phyloP scores from a whole-genome alignment of 2,888 invertebrate genomes.

The Leucania comma region DNA sequence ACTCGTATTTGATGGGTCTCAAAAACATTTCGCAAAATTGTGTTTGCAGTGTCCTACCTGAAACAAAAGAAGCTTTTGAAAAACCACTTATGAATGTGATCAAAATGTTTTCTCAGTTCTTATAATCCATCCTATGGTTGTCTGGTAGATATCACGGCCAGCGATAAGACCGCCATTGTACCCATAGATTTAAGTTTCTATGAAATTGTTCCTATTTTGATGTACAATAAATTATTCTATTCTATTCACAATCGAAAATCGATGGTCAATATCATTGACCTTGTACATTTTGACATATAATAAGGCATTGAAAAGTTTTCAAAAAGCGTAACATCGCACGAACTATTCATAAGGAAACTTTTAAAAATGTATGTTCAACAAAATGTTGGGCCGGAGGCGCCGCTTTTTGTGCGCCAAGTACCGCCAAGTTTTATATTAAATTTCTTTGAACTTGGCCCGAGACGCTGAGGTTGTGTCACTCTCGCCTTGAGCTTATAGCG shows the following conservation, averaged over 20 bases:
- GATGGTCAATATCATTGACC: conserved; percentile 7
- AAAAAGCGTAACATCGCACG: conserved; percentile 44
- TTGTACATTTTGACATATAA: conserved; percentile 33
- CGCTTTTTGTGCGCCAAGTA: conserved; percentile 47
- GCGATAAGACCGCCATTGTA: no score
- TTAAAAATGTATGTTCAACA: conserved; percentile 33
- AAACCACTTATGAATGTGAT: neutral
- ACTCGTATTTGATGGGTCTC: no score
- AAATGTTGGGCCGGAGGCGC: conserved; percentile 26
- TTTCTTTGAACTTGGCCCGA: conserved; percentile 62
- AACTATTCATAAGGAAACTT: conserved; percentile 61
- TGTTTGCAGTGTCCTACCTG: no score
- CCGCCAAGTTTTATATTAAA: conserved; percentile 66
- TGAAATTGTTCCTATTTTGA: no score
- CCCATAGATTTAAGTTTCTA: no score
- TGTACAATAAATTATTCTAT: no score
- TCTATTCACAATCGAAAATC: neutral
- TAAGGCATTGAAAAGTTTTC: conserved; percentile 51
- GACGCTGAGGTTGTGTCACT: conserved; percentile 41
- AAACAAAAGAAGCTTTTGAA: neutral
- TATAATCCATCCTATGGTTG: no score
- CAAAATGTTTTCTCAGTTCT: neutral
- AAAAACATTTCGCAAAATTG: no score
- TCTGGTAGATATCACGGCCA: no score
- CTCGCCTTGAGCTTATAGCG: conserved; percentile 5